phyloP scores from a whole-genome alignment of 2,888 invertebrate genomes.

The Abscondita cerata region DNA sequence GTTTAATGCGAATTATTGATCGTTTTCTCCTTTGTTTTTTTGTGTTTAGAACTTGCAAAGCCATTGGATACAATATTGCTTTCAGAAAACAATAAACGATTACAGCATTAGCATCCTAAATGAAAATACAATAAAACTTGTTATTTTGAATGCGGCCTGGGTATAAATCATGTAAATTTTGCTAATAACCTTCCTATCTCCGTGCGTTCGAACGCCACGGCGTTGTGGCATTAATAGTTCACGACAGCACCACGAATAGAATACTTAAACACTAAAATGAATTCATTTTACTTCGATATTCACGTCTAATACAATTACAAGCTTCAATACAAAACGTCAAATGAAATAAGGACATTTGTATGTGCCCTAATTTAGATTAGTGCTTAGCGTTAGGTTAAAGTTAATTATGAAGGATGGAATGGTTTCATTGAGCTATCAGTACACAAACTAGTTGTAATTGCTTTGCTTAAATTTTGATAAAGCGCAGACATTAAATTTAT shows the following conservation, averaged over 20 bases:
- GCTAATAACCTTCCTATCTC: slow-evolving; percentile 37
- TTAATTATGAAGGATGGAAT: slow-evolving; percentile 7
- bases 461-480: no score
- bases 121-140: slow-evolving; percentile 33
- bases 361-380: slow-evolving; percentile 30
- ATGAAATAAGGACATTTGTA: slow-evolving; percentile 42
- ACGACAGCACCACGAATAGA: slow-evolving; percentile 42
- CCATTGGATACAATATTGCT: neutral
- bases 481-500: no score
- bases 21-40: neutral
- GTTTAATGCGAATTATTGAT: neutral
- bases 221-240: slow-evolving; percentile 45
- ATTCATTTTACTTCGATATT: slow-evolving; percentile 40
- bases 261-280: slow-evolving; percentile 43
- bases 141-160: slow-evolving; percentile 32
- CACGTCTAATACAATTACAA: slow-evolving; percentile 46
- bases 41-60: no score
- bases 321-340: slow-evolving; percentile 43
- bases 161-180: slow-evolving; percentile 37
- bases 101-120: slow-evolving; percentile 21
- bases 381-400: slow-evolving; percentile 20
- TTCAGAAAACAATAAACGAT: slow-evolving; percentile 19
- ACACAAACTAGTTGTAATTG: no score
- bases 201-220: slow-evolving; percentile 39
- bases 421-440: no score